Evolutionary conservation across 2,888 invertebrate species (phyloP).

Genomic region (Conistra vaccinii): DNA sequence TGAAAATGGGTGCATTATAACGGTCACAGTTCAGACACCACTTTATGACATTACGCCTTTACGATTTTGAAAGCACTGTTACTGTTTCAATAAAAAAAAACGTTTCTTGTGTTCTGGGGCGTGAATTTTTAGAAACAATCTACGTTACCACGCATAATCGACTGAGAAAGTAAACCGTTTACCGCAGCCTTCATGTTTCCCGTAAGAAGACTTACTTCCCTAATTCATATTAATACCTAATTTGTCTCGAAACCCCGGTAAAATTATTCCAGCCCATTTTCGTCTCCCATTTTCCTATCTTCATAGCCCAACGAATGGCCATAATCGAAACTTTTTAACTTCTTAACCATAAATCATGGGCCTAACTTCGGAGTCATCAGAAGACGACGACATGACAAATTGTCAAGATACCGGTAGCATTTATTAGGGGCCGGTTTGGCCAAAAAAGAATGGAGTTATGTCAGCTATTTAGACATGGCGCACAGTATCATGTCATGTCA

Average conservation of each 20-base stretch:
- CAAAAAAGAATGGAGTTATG: constrained; percentile 10
- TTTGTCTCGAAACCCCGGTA: neutral
- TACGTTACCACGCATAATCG: neutral
- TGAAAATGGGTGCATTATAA: too few relatives aligned
- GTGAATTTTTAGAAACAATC: neutral
- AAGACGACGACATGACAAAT: constrained; percentile 55
- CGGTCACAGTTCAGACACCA: too few relatives aligned
- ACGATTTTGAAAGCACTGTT: neutral
- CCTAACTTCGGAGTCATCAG: constrained; percentile 51
- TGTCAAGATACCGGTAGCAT: constrained; percentile 51
- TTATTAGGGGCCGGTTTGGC: constrained; percentile 25
- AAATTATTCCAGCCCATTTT: constrained; percentile 26
- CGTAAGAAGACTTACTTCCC: too few relatives aligned
- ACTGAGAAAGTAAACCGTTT: neutral
- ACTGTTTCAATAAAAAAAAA: neutral
- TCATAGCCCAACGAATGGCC: constrained; percentile 15
- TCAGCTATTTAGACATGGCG: constrained; percentile 7
- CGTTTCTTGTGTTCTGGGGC: neutral
- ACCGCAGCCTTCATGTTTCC: neutral
- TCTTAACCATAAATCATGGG: constrained; percentile 54
- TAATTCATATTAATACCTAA: constrained; percentile 2
- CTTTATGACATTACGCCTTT: too few relatives aligned
- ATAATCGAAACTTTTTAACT: constrained; percentile 59
- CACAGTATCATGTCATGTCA: too few relatives aligned
- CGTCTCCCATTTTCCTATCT: constrained; percentile 37